Percentiles rank a stretch among this genome's conserved stretches.
Evolutionary conservation across 2,888 invertebrate genomes (phyloP).

Genomic region (Hirtodrosophila duncani): DNA sequence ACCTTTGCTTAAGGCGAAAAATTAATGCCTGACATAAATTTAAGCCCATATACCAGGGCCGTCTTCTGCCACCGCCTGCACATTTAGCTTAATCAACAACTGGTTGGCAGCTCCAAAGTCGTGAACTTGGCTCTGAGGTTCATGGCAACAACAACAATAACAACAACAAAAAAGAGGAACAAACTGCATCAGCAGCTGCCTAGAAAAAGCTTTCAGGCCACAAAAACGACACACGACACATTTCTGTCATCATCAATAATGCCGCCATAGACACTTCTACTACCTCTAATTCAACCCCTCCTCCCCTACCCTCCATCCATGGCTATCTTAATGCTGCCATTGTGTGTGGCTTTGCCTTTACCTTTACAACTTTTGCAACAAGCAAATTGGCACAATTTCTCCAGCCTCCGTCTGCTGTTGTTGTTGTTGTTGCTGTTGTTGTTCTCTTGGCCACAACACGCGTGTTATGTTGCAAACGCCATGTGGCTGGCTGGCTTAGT

Average conservation of each 20-base stretch:
- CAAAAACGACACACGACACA: conserved; percentile 52
- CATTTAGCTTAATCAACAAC: conserved; percentile 51
- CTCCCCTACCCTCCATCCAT: conserved; percentile 21
- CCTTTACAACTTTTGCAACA: conserved; percentile 32
- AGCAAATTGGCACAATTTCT: conserved; percentile 71
- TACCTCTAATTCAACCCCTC: conserved; percentile 22
- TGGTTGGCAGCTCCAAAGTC: conserved; percentile 23
- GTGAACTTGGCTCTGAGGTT: conserved; percentile 54
- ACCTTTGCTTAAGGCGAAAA: too few species aligned
- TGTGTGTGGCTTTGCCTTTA: conserved; percentile 24
- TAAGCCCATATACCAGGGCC: conserved; percentile 36
- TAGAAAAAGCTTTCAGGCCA: conserved; percentile 33
- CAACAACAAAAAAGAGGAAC: too few species aligned
- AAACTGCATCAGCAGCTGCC: too few species aligned
- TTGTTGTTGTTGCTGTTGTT: not conserved
- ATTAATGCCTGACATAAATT: conserved; percentile 68
- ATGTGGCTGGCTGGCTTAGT: conserved; percentile 25
- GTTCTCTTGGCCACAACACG: conserved; percentile 24
- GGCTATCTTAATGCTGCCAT: conserved; percentile 15
- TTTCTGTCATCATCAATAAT: conserved; percentile 74
- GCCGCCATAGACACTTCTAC: conserved; percentile 49
- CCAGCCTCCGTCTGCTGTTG: conserved; percentile 21
- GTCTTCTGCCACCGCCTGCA: conserved; percentile 10
- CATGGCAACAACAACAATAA: too few species aligned
- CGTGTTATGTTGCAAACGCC: conserved; percentile 59